Conservation (phyloP, 2,888 invertebrate genomes). For the Zygaena filipendulae region DNA sequence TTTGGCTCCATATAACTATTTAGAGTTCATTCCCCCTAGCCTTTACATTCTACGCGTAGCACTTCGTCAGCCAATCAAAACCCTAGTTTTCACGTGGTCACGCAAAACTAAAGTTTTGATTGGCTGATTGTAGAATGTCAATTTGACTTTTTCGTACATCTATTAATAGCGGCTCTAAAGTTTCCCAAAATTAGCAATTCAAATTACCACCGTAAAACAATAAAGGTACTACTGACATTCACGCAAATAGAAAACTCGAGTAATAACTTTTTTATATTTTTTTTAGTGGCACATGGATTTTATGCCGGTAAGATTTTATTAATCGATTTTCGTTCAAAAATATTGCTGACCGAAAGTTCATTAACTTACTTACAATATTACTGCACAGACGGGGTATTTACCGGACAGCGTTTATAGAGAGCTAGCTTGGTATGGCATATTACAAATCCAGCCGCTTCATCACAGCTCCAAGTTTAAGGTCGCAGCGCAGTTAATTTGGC, state of each 20-base stretch:
- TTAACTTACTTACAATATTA: background rate
- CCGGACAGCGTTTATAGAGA: constrained; percentile 59
- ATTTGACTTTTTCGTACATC: too few species aligned
- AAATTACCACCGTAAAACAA: too few species aligned
- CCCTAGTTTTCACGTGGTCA: too few species aligned
- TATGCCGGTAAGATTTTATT: constrained; percentile 41
- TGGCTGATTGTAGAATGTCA: too few species aligned
- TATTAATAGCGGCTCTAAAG: too few species aligned
- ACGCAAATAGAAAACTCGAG: background rate
- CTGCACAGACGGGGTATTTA: constrained; percentile 46
- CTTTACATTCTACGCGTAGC: too few species aligned
- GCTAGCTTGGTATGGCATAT: constrained; percentile 58
- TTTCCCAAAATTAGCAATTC: too few species aligned
- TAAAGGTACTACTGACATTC: too few species aligned
- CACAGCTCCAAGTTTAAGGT: constrained; percentile 54
- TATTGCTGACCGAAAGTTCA: constrained; percentile 2
- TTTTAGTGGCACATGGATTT: constrained; percentile 61
- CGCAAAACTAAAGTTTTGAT: too few species aligned
- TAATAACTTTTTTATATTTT: constrained; percentile 7
- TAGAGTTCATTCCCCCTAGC: background rate
- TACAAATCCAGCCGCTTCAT: constrained; percentile 54
- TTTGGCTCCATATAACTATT: background rate
- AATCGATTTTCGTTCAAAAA: background rate
- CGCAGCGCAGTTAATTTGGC: constrained; percentile 58
- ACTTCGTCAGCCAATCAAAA: too few species aligned